Conservation (phyloP, 2,113 vertebrate genomes). For the Chionis minor region DNA sequence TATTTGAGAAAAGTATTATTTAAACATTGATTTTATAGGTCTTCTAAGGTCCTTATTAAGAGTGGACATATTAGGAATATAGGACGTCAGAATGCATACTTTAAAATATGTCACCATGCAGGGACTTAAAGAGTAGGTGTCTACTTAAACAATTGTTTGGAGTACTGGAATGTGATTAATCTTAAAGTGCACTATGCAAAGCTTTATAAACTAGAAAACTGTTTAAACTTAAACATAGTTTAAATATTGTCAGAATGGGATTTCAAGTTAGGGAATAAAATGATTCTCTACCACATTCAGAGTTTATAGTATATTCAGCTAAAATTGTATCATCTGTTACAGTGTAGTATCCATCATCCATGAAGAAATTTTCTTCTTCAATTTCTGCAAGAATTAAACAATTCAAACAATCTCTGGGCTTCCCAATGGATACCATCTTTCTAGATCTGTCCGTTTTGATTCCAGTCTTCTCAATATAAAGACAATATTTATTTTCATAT, state of each 20-base stretch:
- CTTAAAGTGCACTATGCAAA: neutral
- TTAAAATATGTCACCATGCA: neutral
- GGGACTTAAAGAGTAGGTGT: neutral
- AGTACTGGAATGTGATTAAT: neutral
- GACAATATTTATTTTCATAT: neutral
- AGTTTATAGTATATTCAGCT: neutral
- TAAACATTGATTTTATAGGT: neutral
- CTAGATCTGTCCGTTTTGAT: neutral
- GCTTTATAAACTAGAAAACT: neutral
- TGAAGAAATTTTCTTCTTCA: neutral
- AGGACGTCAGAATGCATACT: neutral
- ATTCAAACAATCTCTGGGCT: neutral
- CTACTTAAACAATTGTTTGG: neutral
- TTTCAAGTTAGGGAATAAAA: neutral
- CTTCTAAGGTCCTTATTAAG: neutral
- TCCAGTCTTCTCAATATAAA: neutral
- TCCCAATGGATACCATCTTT: neutral
- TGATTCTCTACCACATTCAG: neutral
- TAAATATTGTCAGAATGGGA: neutral
- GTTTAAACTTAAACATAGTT: neutral
- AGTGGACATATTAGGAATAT: neutral
- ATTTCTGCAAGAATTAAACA: neutral
- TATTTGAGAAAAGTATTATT: neutral
- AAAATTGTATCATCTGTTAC: neutral
- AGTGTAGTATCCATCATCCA: neutral